A percentile compares a stretch with the other conserved stretches of the same genome.
Evolutionary conservation across 2,797 vertebrate genomes (phyloP).

Genomic region (Trematocara caparti): DNA sequence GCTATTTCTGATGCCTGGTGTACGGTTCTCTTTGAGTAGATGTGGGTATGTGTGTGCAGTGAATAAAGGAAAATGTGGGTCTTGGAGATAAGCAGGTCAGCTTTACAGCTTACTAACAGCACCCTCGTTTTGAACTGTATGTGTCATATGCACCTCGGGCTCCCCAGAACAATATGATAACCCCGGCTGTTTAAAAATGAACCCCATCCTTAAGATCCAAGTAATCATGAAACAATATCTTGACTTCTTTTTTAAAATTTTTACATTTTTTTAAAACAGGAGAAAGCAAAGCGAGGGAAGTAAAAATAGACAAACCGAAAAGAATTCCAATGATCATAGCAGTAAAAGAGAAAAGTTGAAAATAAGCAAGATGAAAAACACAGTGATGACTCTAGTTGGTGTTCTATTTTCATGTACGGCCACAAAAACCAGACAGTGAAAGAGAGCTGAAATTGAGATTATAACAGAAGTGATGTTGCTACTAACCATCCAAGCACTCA

Average conservation of each 20-base stretch:
- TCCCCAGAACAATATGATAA: neutral
- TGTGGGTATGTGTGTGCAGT: neutral
- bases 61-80: constrained; percentile 59
- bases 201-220: neutral
- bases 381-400: neutral
- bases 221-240: neutral
- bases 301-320: neutral
- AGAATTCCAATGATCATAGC: neutral
- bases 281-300: neutral
- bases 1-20: neutral
- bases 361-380: neutral
- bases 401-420: neutral
- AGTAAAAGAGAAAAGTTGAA: neutral
- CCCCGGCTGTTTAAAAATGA: constrained; percentile 9
- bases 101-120: constrained; percentile 33
- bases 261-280: neutral
- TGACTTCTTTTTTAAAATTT: neutral
- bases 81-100: constrained; percentile 51
- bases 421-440: neutral
- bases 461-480: neutral
- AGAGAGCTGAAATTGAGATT: neutral
- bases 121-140: constrained; percentile 17
- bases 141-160: neutral
- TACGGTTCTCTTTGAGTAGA: constrained; percentile 13
- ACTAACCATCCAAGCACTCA: neutral